Percentiles rank a stretch among this genome's conserved stretches.
phyloP scores from a whole-genome alignment of 2,113 vertebrate genomes.

The Mus spicilegus region DNA sequence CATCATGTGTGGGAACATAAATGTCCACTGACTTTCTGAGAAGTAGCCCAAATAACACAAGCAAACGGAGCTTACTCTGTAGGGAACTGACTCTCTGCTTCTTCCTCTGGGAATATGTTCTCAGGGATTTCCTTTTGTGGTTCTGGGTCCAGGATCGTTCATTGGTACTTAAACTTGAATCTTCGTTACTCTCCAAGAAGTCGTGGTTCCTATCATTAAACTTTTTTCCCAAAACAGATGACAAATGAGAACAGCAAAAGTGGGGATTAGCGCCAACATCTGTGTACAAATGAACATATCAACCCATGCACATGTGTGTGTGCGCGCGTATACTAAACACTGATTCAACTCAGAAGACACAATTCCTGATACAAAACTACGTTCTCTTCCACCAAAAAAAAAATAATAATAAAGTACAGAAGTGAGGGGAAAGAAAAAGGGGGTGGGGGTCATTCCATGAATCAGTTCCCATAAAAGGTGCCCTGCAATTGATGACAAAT shows the following conservation, averaged over 20 bases:
- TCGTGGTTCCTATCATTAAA: conserved; percentile 79
- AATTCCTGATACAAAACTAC: not conserved
- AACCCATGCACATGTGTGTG: too few species aligned
- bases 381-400: not conserved
- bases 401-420: not conserved
- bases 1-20: not conserved
- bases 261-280: rapidly evolving
- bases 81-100: conserved; percentile 75
- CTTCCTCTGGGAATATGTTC: conserved; percentile 80
- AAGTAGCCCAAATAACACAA: not conserved
- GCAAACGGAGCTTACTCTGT: conserved; percentile 81
- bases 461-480: not conserved
- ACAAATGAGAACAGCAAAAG: not conserved
- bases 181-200: conserved; percentile 84
- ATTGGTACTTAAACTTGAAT: conserved; percentile 78
- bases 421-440: not conserved
- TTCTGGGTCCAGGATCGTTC: conserved; percentile 83
- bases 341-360: not conserved
- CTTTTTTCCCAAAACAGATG: conserved; percentile 43
- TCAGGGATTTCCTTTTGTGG: conserved; percentile 57
- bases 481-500: not conserved
- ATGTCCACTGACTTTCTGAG: not conserved
- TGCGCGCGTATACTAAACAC: not conserved
- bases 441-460: not conserved
- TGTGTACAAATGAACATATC: not conserved